Evolutionary conservation across 2,888 invertebrate species (phyloP), one percentile per base, ranked within the genome.

Genomic region (Ganaspis brasiliensis): DNA sequence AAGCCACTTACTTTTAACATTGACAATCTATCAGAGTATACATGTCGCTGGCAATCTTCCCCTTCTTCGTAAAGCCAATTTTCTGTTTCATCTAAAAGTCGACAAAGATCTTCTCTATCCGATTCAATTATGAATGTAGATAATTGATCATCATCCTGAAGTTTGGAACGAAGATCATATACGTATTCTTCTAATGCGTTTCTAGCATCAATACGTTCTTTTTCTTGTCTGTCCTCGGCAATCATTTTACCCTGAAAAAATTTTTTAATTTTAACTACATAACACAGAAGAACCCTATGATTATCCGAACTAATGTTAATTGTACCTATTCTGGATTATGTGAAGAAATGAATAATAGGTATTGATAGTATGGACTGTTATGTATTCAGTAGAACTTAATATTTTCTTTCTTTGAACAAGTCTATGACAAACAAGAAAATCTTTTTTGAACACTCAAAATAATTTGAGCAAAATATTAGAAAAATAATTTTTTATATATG

Each of bases 161-260:
- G 92, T 91, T 98, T 98, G 77, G 97, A 96, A 74, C 99, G 94
- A 92, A 99, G 94, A 87, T 99, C 99, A 91, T 99, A 99, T 37
- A 99, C 98, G 89, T 98, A 99, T 92, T 99, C 99, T 91, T 99
- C 99, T 0, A 99, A 94, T 2, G 98, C 97, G 92, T 99, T 99
- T 88, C 98, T 96, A 0, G 98, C 98, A 92, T 99, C 99, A 5
- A 97, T 96, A 70, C 98, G 95, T 90, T 98, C 98, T 87, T 98
- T 98, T 92, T 99, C 99, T 89, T 97, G 96, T 79, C 95, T 94
- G 91, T 99, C 99, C 86, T 96, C 96, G 74, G 94, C 94, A 86
- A 96, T 94, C 96, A 97, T 96, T 91, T 95, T 95, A 79, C 94
- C 93, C 96, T 97, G 37, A 24, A 75, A n/a, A 80, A 56, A 55